Conservation (phyloP, 2,888 invertebrate species). For the Caradrina kadenii region DNA sequence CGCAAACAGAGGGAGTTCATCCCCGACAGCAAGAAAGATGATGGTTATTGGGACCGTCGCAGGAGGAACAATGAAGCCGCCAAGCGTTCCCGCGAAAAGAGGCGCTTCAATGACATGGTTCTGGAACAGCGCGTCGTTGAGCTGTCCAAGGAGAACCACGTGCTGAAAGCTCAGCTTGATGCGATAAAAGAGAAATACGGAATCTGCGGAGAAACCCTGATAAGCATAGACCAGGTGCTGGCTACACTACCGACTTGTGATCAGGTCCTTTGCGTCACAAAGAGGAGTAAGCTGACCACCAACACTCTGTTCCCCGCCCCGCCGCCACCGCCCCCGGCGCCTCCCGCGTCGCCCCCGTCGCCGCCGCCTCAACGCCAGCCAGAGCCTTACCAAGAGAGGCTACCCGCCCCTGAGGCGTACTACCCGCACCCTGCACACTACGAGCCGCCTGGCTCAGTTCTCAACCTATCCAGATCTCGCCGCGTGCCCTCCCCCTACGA, state of each 20-base stretch:
- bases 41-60: constrained; percentile 99
- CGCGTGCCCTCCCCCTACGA: constrained; percentile 95
- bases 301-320: constrained; percentile 89
- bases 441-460: constrained; percentile 92
- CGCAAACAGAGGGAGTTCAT: constrained; percentile 99
- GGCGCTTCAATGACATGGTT: constrained; percentile 98
- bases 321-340: constrained; percentile 89
- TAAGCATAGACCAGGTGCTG: constrained; percentile 96
- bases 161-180: constrained; percentile 97
- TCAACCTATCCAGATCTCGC: constrained; percentile 93
- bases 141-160: constrained; percentile 98
- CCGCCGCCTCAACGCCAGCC: constrained; percentile 90
- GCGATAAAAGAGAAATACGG: constrained; percentile 98
- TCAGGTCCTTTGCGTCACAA: constrained; percentile 95
- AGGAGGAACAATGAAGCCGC: constrained; percentile 99
- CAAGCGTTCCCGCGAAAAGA: constrained; percentile 98
- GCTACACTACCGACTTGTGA: constrained; percentile 96
- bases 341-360: constrained; percentile 87
- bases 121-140: constrained; percentile 98
- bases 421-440: constrained; percentile 90
- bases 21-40: constrained; percentile 98
- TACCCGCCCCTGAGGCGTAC: constrained; percentile 86
- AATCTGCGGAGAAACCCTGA: constrained; percentile 96
- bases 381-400: constrained; percentile 86
- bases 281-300: constrained; percentile 91